These are phyloP conservation scores for Lagopus muta DNA, from an alignment of 2,113 vertebrate genomes.

Conservation along the genomic window DNA sequence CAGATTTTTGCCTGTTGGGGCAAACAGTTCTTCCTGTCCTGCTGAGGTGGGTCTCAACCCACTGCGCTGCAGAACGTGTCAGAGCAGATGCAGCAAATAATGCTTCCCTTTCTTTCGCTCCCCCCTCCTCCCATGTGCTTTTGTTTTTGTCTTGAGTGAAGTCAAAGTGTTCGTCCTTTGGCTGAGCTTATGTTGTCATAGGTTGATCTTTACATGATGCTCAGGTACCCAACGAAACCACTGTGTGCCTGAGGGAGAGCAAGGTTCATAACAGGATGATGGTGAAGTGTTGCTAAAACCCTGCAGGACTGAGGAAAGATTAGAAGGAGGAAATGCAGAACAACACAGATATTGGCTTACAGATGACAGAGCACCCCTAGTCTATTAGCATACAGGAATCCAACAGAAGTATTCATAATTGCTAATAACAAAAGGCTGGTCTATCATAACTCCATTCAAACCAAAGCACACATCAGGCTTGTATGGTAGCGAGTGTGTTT, in stretches of 20 bases:
- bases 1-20: background rate
- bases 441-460: conserved; percentile 18
- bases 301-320: conserved; percentile 26
- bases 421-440: conserved; percentile 47
- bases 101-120: background rate
- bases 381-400: background rate
- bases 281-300: conserved; percentile 36
- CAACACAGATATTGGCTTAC: conserved; percentile 31
- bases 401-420: conserved; percentile 44
- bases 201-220: conserved; percentile 28
- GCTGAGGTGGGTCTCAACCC: background rate
- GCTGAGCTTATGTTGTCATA: background rate
- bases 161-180: background rate
- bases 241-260: conserved; percentile 42
- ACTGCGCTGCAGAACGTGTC: too few species aligned
- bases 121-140: conserved; percentile 41
- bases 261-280: conserved; percentile 47
- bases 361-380: conserved; percentile 10
- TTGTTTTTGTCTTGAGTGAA: conserved; percentile 57
- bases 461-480: conserved; percentile 38
- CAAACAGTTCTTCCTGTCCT: background rate
- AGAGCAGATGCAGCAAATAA: background rate
- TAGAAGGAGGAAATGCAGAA: conserved; percentile 38
- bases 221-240: conserved; percentile 59
- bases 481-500: conserved; percentile 23